Evolutionary conservation across 2,113 vertebrate species (phyloP).

Genomic region (Zosterops japonicus): DNA sequence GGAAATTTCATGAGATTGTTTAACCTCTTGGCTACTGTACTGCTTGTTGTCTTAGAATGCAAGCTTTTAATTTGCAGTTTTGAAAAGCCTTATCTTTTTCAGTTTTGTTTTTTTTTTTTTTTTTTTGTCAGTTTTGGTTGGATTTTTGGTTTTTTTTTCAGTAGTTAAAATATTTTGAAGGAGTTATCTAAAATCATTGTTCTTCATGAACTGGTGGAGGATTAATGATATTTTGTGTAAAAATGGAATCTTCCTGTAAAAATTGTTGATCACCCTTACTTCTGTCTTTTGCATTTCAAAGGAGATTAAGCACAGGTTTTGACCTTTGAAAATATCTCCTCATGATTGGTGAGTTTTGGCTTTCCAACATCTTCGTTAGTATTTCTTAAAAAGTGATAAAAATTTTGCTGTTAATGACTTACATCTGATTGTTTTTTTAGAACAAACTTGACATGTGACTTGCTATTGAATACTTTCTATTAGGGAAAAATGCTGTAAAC

Average conservation of each 20-base stretch:
- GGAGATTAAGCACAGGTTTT: not conserved
- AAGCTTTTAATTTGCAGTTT: not conserved
- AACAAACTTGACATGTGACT: not conserved
- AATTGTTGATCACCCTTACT: not conserved
- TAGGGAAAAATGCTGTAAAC: not conserved
- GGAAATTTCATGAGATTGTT: not conserved
- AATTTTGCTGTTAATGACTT: not conserved
- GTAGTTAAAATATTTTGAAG: not conserved
- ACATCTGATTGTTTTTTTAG: not conserved
- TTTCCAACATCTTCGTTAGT: not conserved
- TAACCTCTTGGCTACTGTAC: not conserved
- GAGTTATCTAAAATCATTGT: not conserved
- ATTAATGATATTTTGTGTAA: not conserved
- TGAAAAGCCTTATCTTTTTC: not conserved
- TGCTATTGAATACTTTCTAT: not conserved
- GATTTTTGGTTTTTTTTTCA: not conserved
- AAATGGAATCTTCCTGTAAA: not conserved
- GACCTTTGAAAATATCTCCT: not conserved
- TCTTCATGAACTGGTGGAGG: not conserved
- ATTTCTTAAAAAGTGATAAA: not conserved
- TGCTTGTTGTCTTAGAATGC: not conserved
- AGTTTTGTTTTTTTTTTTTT: not conserved
- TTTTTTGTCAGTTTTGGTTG: not conserved
- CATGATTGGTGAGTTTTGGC: accelerated
- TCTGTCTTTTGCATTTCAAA: not conserved